Percentiles rank a stretch among this genome's conserved stretches.
These are phyloP conservation scores for Dione juno DNA, from an alignment of 2,888 invertebrate genomes.

Conservation along the genomic window DNA sequence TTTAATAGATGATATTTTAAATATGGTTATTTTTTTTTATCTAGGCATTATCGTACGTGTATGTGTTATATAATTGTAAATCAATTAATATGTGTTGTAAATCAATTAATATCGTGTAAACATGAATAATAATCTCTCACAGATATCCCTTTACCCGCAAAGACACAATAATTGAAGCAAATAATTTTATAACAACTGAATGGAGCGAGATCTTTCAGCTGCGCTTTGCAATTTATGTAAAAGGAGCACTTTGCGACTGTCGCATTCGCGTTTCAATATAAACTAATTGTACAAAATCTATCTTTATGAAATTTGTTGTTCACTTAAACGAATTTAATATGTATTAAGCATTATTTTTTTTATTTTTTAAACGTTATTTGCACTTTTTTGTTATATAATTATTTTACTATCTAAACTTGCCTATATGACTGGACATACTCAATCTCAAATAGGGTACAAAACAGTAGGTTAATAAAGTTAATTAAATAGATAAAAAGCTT, in stretches of 20 bases:
- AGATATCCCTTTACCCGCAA: background rate
- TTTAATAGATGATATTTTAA: too few relatives aligned
- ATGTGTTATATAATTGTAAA: too few relatives aligned
- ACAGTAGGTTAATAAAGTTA: too few relatives aligned
- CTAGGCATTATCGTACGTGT: too few relatives aligned
- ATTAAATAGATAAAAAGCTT: too few relatives aligned
- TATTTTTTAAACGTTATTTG: background rate
- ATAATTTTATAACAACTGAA: constrained; percentile 16
- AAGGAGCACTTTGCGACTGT: constrained; percentile 14
- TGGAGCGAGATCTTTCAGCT: constrained; percentile 13
- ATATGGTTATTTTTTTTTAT: too few relatives aligned
- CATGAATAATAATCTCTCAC: background rate
- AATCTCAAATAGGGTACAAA: too few relatives aligned
- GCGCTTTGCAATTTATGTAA: constrained; percentile 20
- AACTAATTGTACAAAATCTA: constrained; percentile 15
- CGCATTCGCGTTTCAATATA: constrained; percentile 13
- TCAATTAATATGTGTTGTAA: too few relatives aligned
- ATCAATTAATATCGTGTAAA: background rate
- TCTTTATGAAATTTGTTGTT: constrained; percentile 11
- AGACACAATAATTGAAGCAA: constrained; percentile 5
- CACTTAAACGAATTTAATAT: background rate
- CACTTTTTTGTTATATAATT: background rate
- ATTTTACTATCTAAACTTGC: background rate
- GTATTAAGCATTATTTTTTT: background rate
- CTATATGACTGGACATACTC: background rate